Base-by-base conservation (phyloP, 1,140 invertebrate genomes). In the Hylaeus volcanicus region DNA sequence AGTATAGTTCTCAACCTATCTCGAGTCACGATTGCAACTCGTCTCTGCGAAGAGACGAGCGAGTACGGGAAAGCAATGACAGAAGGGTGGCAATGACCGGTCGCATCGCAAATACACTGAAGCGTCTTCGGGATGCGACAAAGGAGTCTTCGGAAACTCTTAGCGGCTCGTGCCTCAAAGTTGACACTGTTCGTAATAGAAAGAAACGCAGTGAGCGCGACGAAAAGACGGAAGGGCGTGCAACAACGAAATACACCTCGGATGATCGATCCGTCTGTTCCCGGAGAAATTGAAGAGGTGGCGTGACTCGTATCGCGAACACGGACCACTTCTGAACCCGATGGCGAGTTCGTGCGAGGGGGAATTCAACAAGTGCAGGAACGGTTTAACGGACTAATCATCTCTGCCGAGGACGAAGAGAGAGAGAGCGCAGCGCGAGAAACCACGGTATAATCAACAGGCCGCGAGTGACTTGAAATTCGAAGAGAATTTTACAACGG, bases 341-440 rank as follows among this genome's bases (percentile, higher is more conserved):
- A 9, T 26, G 43, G 0, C 5, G 26, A 48, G 26, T 69, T 48
- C 11, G 63, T 53, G 39, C 58, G 51, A 78, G 37, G 75, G 68
- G 8, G 70, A 73, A 79, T 79, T 79, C 70, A 79, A 79, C 77
- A 79, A 73, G 77, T 79, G 77, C 77, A 74, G 70, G 26, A 65
- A 43, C 60, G 58, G 37, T 12, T 55, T 15, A 55, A 56, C 12
- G 76, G 51, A 65, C 39, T 51, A 56, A 64, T 64, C 60, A 51
- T n/a, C 2, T 15, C 37, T 56, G 56, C 26, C 37, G n/a, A 9
- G 5, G 12, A 6, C 5, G n/a, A 43, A 2, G 61, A 26, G 26
- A 2, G 61, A n/a, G 14, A 14, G 68, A 39, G 2, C 12, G 45
- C 2, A 51, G 37, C 11, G 75, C 37, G 41, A 48, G 45, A 15